phyloP scores from a whole-genome alignment of 2,797 vertebrate genomes.

The Toxotes lorentzi region DNA sequence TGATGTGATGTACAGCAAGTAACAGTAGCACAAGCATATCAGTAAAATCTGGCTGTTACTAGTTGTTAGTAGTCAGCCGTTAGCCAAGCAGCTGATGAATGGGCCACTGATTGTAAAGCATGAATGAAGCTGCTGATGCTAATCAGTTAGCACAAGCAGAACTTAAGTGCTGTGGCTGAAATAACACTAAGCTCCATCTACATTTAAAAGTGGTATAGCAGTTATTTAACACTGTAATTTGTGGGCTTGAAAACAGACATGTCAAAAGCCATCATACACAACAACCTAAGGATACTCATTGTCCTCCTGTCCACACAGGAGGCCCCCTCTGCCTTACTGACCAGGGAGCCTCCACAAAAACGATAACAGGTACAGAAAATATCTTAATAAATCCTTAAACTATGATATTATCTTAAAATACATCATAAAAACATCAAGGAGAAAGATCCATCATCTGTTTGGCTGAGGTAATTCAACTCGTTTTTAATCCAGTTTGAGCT shows the following conservation, averaged over 20 bases:
- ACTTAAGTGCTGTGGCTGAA: background rate
- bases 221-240: background rate
- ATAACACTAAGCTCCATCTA: background rate
- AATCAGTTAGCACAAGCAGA: background rate
- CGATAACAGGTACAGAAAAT: background rate
- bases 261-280: background rate
- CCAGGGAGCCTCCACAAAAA: background rate
- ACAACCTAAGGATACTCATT: background rate
- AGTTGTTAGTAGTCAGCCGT: background rate
- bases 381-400: background rate
- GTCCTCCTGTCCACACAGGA: constrained; percentile 23
- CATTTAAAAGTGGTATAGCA: background rate
- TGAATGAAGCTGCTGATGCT: background rate
- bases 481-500: background rate
- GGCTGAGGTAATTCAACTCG: background rate
- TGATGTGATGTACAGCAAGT: background rate
- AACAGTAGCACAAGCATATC: background rate
- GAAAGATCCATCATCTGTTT: too few relatives aligned
- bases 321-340: constrained; percentile 33
- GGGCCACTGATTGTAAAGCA: background rate
- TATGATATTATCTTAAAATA: background rate
- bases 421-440: background rate
- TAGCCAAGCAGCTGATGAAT: background rate
- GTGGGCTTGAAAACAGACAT: background rate
- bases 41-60: background rate